phyloP scores from a whole-genome alignment of 2,113 vertebrate species.

The Turdus rufiventris region DNA sequence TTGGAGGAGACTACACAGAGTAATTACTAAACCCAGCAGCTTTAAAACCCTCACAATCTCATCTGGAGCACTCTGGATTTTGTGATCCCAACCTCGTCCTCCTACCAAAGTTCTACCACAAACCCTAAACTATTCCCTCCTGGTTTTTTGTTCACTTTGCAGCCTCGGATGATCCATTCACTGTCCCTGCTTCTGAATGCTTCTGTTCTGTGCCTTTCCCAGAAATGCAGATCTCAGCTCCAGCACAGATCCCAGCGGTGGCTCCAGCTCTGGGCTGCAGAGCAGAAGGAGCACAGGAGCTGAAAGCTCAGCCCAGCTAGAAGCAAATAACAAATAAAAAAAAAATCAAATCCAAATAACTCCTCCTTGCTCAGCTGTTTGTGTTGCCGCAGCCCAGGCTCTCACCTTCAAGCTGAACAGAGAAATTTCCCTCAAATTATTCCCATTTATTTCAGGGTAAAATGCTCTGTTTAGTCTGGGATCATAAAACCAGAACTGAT shows the following conservation, averaged over 20 bases:
- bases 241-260: neutral
- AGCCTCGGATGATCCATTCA: fast-evolving
- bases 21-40: neutral
- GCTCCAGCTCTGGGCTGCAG: neutral
- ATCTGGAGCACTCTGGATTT: neutral
- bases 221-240: neutral
- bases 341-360: neutral
- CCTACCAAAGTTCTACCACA: neutral
- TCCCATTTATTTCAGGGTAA: neutral
- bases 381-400: neutral
- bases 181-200: neutral
- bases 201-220: neutral
- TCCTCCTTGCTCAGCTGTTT: neutral
- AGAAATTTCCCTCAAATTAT: neutral
- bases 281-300: neutral
- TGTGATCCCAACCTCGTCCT: neutral
- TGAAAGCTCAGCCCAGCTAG: neutral
- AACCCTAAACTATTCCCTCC: neutral
- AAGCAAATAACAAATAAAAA: neutral
- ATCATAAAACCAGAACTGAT: neutral
- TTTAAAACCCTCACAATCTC: neutral
- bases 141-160: neutral
- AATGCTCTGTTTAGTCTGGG: neutral
- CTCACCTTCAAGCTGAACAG: neutral
- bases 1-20: neutral